Evolutionary conservation across 2,113 vertebrate genomes (phyloP).

Genomic region (Pagrus major): DNA sequence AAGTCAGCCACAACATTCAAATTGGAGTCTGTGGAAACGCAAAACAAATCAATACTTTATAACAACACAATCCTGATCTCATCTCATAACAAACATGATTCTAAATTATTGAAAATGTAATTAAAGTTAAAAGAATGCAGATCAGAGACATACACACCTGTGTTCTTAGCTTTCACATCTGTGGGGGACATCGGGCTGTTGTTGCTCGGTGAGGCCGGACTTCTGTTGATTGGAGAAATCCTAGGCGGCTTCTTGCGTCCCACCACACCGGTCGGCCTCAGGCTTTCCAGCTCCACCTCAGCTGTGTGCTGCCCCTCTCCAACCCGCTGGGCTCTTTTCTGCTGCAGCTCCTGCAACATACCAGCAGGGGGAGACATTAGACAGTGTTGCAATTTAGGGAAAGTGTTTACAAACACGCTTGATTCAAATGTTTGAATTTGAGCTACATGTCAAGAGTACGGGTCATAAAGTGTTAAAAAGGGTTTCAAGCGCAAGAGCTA

Average conservation of each 20-base stretch:
- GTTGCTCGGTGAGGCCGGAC: slow-evolving; percentile 57
- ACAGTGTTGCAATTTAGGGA: background rate
- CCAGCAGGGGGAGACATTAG: slow-evolving; percentile 57
- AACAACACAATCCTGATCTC: background rate
- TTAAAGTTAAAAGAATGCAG: background rate
- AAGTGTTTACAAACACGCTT: background rate
- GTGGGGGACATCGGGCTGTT: slow-evolving; percentile 47
- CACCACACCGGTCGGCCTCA: slow-evolving; percentile 66
- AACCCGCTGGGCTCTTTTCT: slow-evolving; percentile 87
- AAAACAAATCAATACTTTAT: background rate
- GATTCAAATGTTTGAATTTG: background rate
- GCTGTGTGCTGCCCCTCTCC: slow-evolving; percentile 62
- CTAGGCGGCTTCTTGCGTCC: slow-evolving; percentile 78
- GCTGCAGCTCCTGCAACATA: slow-evolving; percentile 88
- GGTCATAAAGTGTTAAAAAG: background rate
- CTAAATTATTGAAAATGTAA: background rate
- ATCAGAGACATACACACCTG: slow-evolving; percentile 74
- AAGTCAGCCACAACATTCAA: slow-evolving; percentile 62
- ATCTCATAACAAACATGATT: background rate
- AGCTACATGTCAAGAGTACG: background rate
- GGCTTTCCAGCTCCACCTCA: slow-evolving; percentile 70
- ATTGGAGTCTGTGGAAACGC: slow-evolving; percentile 78
- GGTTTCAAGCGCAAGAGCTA: background rate
- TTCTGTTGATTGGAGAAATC: slow-evolving; percentile 39
- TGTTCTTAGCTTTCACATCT: slow-evolving; percentile 86